Conservation (phyloP, 2,888 invertebrate species). For the Drosophila picticornis region DNA sequence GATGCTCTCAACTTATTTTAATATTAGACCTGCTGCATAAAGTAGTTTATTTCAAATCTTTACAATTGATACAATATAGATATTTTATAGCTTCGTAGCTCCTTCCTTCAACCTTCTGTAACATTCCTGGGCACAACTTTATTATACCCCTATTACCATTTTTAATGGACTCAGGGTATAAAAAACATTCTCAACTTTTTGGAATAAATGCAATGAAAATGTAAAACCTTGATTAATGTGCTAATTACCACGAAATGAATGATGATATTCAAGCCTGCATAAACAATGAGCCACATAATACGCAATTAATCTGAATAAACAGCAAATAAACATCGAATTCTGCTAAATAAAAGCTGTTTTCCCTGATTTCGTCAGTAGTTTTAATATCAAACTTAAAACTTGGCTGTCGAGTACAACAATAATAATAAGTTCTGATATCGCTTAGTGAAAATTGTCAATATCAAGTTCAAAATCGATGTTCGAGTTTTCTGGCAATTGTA, state of each 20-base stretch:
- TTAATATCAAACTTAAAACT: background rate
- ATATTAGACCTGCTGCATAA: background rate
- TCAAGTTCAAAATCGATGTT: background rate
- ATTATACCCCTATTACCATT: background rate
- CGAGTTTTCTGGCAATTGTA: background rate
- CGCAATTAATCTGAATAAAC: background rate
- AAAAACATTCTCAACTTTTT: constrained; percentile 6
- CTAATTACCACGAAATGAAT: constrained; percentile 1
- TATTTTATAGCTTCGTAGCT: background rate
- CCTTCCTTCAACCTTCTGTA: background rate
- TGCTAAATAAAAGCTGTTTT: background rate
- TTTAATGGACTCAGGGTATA: background rate
- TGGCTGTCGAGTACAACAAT: background rate
- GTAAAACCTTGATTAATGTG: constrained; percentile 2
- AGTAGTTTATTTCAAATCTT: background rate
- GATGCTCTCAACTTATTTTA: background rate
- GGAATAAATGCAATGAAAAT: background rate
- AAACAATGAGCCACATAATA: background rate
- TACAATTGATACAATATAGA: background rate
- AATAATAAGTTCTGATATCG: background rate
- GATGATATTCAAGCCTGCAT: constrained; percentile 11
- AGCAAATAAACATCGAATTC: background rate
- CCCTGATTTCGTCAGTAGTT: background rate
- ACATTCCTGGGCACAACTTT: background rate
- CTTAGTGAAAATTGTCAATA: background rate